Evolutionary conservation across 37 sponge, comb jelly and placozoan species (phyloP).

Genomic region (Axinella damicornis): DNA sequence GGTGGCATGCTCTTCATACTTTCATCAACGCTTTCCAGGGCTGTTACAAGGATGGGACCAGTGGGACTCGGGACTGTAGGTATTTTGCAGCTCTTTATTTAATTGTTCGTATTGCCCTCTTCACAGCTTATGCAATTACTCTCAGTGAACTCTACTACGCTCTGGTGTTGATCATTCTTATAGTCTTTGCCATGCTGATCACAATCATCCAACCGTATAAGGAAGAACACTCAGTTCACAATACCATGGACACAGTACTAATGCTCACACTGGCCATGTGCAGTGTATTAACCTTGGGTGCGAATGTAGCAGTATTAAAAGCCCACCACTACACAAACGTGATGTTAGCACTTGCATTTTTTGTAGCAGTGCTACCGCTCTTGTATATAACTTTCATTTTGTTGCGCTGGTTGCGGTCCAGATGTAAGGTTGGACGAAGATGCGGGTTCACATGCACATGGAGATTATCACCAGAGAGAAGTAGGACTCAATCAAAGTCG

Average conservation of each 20-base stretch:
- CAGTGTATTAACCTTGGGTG: neutral
- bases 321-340: no score
- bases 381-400: neutral
- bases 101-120: neutral
- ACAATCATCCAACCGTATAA: neutral
- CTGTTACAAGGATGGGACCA: constrained; percentile 38
- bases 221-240: neutral
- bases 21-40: constrained; percentile 29
- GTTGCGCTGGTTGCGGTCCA: neutral
- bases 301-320: neutral
- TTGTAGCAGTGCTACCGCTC: neutral
- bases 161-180: neutral
- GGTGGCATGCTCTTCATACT: neutral
- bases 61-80: constrained; percentile 27
- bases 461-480: no score
- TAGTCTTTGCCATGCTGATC: neutral
- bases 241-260: neutral
- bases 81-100: constrained; percentile 28
- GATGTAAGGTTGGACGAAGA: neutral
- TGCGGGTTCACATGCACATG: no score
- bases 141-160: neutral
- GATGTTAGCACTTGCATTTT: neutral
- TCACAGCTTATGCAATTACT: neutral
- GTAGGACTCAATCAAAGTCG: no score
- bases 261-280: neutral